phyloP scores from a whole-genome alignment of 2,797 vertebrate species.

The Propithecus perrieri region DNA sequence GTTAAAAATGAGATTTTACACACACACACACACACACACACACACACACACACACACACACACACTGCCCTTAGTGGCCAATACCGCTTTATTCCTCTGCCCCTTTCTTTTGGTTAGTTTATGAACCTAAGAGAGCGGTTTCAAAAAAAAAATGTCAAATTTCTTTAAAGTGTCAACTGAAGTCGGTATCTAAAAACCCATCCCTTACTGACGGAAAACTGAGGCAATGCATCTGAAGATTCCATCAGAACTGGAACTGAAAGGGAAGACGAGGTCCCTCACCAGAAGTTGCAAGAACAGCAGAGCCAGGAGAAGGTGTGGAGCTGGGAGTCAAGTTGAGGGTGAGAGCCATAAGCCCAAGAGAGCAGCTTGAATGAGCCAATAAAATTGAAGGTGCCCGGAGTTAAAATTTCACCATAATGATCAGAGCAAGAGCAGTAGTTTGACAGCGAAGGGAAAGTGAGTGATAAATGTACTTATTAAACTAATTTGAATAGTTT shows the following conservation, averaged over 20 bases:
- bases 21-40: too few species aligned
- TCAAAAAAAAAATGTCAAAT: not conserved
- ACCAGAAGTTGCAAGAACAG: not conserved
- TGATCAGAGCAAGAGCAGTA: not conserved
- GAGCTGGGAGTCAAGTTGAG: not conserved
- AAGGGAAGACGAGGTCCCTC: not conserved
- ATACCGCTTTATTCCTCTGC: not conserved
- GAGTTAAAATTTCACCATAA: not conserved
- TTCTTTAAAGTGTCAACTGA: not conserved
- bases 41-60: not conserved
- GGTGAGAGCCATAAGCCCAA: not conserved
- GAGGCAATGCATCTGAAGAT: not conserved
- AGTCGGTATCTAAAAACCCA: not conserved
- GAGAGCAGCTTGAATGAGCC: not conserved
- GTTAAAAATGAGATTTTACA: not conserved
- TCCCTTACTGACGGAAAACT: not conserved
- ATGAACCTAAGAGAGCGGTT: not conserved
- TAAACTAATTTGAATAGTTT: not conserved
- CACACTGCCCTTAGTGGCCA: not conserved
- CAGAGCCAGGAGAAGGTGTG: not conserved
- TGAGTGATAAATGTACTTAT: not conserved
- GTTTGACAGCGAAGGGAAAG: not conserved
- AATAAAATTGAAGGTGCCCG: not conserved
- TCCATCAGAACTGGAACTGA: not conserved
- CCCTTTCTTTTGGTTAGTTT: not conserved